Conservation (phyloP, 2,888 invertebrate genomes). For the Spisula subtruncata region DNA sequence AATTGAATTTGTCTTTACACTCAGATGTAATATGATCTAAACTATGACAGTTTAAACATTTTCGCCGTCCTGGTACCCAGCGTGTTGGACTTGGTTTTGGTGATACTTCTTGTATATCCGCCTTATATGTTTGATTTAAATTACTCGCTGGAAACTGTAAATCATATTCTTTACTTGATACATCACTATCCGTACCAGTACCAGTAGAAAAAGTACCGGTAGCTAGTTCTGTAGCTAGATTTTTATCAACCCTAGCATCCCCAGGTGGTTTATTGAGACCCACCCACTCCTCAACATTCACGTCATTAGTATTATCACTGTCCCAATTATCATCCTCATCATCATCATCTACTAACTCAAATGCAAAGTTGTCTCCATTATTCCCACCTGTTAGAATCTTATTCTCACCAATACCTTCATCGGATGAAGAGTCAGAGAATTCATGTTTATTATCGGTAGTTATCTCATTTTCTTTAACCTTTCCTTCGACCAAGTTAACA, state of each 20-base stretch:
- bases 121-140: conserved; percentile 42
- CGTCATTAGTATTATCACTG: conserved; percentile 39
- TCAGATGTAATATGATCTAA: conserved; percentile 65
- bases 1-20: conserved; percentile 54
- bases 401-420: conserved; percentile 29
- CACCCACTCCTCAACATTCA: conserved; percentile 32
- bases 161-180: conserved; percentile 28
- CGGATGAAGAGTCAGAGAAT: conserved; percentile 7
- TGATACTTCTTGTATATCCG: neutral
- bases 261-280: neutral
- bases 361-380: conserved; percentile 58
- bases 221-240: conserved; percentile 41
- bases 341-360: conserved; percentile 56
- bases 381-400: neutral
- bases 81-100: conserved; percentile 27
- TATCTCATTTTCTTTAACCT: conserved; percentile 1
- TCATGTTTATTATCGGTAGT: neutral
- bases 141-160: conserved; percentile 44
- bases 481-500: neutral
- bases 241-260: neutral
- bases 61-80: conserved; percentile 70
- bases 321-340: conserved; percentile 60
- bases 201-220: too few species aligned
- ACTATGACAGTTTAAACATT: conserved; percentile 70
- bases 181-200: neutral